phyloP scores from a whole-genome alignment of 1,140 invertebrate genomes.

The Tetramorium parvispinum region DNA sequence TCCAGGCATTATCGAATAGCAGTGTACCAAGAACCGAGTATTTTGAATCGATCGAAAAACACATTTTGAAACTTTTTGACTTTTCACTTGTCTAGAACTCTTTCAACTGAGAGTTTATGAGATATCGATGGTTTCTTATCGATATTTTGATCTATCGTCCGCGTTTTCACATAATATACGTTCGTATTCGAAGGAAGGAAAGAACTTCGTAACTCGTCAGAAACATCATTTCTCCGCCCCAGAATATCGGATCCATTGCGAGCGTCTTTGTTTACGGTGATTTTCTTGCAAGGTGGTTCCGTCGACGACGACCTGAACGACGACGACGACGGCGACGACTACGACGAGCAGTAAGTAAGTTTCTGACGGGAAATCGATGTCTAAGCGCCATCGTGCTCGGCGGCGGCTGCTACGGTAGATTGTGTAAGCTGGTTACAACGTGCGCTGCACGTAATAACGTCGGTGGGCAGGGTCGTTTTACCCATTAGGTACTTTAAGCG shows the following conservation, averaged over 20 bases:
- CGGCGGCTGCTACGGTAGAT: slow-evolving; percentile 72
- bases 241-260: slow-evolving; percentile 38
- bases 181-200: slow-evolving; percentile 17
- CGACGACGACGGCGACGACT: slow-evolving; percentile 69
- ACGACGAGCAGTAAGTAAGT: slow-evolving; percentile 77
- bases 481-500: slow-evolving; percentile 28
- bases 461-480: slow-evolving; percentile 35
- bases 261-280: slow-evolving; percentile 64
- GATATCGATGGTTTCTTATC: slow-evolving; percentile 12
- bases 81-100: not conserved
- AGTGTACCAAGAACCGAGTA: too few relatives aligned
- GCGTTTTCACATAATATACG: not conserved
- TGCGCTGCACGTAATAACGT: slow-evolving; percentile 64
- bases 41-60: slow-evolving; percentile 19
- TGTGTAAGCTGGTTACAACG: slow-evolving; percentile 73
- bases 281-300: slow-evolving; percentile 62
- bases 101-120: slow-evolving; percentile 31
- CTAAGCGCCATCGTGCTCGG: slow-evolving; percentile 75
- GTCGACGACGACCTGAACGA: slow-evolving; percentile 36
- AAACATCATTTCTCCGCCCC: not conserved
- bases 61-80: not conserved
- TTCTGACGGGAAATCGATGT: slow-evolving; percentile 81
- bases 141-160: slow-evolving; percentile 7
- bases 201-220: slow-evolving; percentile 5
- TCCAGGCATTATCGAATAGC: too few relatives aligned